phyloP scores from a whole-genome alignment of 2,888 invertebrate species.

The Ormyrus nitidulus region DNA sequence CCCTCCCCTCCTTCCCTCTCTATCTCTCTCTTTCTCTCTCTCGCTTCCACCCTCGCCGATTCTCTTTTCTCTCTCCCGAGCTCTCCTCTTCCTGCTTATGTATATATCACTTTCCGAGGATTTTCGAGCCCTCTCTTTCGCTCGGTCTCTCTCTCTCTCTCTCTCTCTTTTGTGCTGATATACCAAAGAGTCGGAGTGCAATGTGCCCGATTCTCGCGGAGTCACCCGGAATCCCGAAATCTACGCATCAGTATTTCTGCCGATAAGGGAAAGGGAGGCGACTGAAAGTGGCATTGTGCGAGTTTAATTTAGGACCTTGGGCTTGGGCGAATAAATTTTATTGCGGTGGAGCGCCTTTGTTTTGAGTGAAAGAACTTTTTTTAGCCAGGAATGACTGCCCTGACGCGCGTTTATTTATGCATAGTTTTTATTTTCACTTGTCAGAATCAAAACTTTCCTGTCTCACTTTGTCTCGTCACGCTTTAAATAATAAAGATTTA shows the following conservation, averaged over 20 bases:
- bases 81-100: background rate
- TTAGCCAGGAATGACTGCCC: too few species aligned
- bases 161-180: background rate
- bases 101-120: conserved; percentile 39
- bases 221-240: conserved; percentile 17
- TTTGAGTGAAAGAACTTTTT: background rate
- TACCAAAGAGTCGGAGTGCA: conserved; percentile 9
- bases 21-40: conserved; percentile 8
- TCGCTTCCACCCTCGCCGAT: conserved; percentile 6
- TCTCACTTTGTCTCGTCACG: too few species aligned
- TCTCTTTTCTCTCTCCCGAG: conserved; percentile 25
- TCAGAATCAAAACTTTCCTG: too few species aligned
- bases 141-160: background rate
- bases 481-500: too few species aligned
- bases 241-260: conserved; percentile 39
- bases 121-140: background rate
- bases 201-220: conserved; percentile 21
- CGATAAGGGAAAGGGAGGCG: conserved; percentile 30
- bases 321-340: conserved; percentile 14
- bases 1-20: background rate
- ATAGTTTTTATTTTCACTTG: too few species aligned
- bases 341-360: conserved; percentile 2
- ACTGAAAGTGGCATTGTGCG: conserved; percentile 15
- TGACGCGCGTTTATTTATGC: too few species aligned
- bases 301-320: conserved; percentile 40